phyloP scores from a whole-genome alignment of 2,888 invertebrate species.

The Mystacides longicornis region DNA sequence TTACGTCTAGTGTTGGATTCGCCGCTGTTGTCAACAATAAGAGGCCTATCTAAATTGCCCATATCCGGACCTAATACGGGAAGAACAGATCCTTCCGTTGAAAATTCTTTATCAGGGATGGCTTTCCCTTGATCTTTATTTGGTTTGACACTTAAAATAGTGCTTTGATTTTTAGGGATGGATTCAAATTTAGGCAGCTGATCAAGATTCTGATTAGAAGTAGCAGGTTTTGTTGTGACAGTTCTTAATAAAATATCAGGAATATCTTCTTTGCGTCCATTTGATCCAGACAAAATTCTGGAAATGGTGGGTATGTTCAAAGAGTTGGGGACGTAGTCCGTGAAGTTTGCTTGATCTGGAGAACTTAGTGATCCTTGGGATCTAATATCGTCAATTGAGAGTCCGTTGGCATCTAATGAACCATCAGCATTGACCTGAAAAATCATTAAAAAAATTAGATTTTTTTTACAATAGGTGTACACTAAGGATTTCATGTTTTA shows the following conservation, averaged over 20 bases:
- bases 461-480: too few species aligned
- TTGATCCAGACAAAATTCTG: slow-evolving; percentile 77
- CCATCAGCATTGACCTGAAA: slow-evolving; percentile 39
- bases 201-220: slow-evolving; percentile 15
- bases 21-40: slow-evolving; percentile 44
- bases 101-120: slow-evolving; percentile 40
- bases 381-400: slow-evolving; percentile 35
- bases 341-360: slow-evolving; percentile 47
- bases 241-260: slow-evolving; percentile 68
- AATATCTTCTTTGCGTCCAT: slow-evolving; percentile 75
- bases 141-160: slow-evolving; percentile 36
- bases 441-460: slow-evolving; percentile 1
- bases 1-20: slow-evolving; percentile 48
- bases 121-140: slow-evolving; percentile 39
- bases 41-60: slow-evolving; percentile 44
- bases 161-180: slow-evolving; percentile 32
- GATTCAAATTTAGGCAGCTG: slow-evolving; percentile 12
- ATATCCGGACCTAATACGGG: slow-evolving; percentile 47
- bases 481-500: too few species aligned
- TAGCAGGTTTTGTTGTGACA: slow-evolving; percentile 52
- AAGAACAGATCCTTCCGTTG: slow-evolving; percentile 44
- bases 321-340: slow-evolving; percentile 59
- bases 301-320: slow-evolving; percentile 77
- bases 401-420: slow-evolving; percentile 31
- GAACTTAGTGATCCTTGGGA: slow-evolving; percentile 29